phyloP scores from a whole-genome alignment of 2,113 vertebrate species.

The Oenanthe oenanthe region DNA sequence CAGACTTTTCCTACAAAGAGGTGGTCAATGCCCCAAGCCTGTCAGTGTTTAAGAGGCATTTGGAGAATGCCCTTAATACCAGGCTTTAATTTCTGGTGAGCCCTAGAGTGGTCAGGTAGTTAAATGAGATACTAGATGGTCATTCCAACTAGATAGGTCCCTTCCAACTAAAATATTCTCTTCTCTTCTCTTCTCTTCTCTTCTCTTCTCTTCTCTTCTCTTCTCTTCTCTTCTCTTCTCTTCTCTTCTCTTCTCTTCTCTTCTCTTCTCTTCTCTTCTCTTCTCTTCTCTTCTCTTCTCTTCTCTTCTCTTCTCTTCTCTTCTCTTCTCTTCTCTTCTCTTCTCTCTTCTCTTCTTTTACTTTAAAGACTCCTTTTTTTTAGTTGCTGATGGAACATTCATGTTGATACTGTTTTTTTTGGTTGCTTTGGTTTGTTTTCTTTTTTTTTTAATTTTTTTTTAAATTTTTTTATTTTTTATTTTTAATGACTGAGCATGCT shows the following conservation, averaged over 20 bases:
- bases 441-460: not conserved
- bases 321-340: no score
- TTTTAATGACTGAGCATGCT: accelerated
- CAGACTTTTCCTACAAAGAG: not conserved
- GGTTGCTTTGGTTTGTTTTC: no score
- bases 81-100: not conserved
- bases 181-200: no score
- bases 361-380: not conserved
- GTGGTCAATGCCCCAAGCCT: not conserved
- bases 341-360: not conserved
- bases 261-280: no score
- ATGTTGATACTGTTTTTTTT: accelerated
- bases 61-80: not conserved
- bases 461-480: not conserved
- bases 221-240: no score
- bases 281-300: no score
- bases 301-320: no score
- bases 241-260: no score
- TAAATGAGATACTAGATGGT: not conserved
- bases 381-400: not conserved
- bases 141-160: not conserved
- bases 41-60: not conserved
- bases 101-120: not conserved
- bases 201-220: not conserved
- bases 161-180: not conserved